Evolutionary conservation across 1,140 invertebrate genomes (phyloP).

Genomic region (Reticulitermes speratus): DNA sequence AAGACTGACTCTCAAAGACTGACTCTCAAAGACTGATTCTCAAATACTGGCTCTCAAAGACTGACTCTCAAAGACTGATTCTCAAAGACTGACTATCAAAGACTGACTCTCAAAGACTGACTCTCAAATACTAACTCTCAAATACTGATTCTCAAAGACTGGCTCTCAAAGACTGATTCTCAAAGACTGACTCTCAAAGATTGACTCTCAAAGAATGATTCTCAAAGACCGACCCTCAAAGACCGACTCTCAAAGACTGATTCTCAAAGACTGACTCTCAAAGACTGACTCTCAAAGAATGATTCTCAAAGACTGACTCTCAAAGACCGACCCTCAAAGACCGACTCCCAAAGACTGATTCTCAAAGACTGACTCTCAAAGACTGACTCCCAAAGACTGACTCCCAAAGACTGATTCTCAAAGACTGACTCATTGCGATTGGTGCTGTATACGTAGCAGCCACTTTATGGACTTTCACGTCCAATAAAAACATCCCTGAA

Average conservation of each 20-base stretch:
- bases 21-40: neutral
- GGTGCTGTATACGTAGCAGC: neutral
- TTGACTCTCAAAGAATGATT: neutral
- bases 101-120: neutral
- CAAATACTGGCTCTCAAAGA: too few species aligned
- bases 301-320: neutral
- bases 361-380: neutral
- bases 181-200: neutral
- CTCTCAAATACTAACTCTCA: neutral
- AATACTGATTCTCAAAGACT: too few species aligned
- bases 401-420: neutral
- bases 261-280: neutral
- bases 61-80: neutral
- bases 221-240: neutral
- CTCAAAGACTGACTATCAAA: neutral
- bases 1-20: neutral
- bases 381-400: too few species aligned
- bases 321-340: too few species aligned
- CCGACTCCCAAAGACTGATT: neutral
- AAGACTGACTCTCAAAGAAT: neutral
- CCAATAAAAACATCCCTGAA: neutral
- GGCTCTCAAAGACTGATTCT: neutral
- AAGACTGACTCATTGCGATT: neutral
- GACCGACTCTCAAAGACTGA: neutral
- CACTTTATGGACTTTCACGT: neutral